These are phyloP conservation scores for Anisognathus igniventris DNA, from an alignment of 2,797 vertebrate genomes.

Conservation along the genomic window DNA sequence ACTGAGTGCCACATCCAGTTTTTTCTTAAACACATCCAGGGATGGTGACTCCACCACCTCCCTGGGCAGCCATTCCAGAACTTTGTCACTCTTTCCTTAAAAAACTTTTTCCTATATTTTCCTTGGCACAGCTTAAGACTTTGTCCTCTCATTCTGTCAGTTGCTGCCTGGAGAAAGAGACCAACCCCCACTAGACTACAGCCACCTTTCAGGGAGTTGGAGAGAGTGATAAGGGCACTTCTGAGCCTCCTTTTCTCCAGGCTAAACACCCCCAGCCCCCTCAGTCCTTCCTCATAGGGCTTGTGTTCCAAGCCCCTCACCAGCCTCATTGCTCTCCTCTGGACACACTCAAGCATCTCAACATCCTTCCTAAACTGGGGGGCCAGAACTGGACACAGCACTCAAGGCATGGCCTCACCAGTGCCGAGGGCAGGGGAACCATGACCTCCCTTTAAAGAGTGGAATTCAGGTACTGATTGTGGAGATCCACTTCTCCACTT, in stretches of 20 bases:
- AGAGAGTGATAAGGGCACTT: not conserved
- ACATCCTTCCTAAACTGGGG: accelerated
- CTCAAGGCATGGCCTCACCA: not conserved
- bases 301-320: not conserved
- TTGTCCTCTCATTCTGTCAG: no score
- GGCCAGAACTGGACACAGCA: not conserved
- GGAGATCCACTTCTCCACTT: not conserved
- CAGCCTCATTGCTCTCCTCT: not conserved
- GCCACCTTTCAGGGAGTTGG: accelerated
- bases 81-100: no score
- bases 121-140: no score
- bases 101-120: no score
- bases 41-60: no score
- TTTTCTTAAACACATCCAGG: no score
- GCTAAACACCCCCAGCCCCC: not conserved
- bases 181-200: not conserved
- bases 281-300: accelerated
- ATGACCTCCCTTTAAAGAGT: not conserved
- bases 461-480: not conserved
- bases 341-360: accelerated
- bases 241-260: not conserved
- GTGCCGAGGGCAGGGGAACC: accelerated
- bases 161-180: not conserved
- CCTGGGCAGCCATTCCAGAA: no score
- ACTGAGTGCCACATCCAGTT: accelerated